A percentile compares a stretch with the other conserved stretches of the same genome.
Evolutionary conservation across 2,888 invertebrate species (phyloP).

Genomic region (Harmothoe impar): DNA sequence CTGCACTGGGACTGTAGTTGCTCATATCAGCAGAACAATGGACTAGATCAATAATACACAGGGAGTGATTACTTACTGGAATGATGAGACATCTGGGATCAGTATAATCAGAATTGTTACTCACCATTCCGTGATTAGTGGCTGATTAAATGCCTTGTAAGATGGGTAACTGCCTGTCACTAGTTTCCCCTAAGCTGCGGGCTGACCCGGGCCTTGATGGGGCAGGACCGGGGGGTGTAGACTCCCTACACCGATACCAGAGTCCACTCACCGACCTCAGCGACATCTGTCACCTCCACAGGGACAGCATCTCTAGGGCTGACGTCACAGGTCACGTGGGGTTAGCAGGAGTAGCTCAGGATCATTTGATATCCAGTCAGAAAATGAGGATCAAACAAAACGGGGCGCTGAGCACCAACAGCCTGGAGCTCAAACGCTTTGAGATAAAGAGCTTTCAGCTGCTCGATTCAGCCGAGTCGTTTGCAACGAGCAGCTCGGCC

Average conservation of each 20-base stretch:
- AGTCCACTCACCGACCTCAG: not conserved
- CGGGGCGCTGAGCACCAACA: not conserved
- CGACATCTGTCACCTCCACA: slow-evolving; percentile 28
- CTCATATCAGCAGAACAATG: too few species aligned
- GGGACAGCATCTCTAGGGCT: not conserved
- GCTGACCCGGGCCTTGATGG: not conserved
- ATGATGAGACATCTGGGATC: not conserved
- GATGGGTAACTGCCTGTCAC: slow-evolving; percentile 15
- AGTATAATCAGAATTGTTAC: not conserved
- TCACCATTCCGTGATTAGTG: not conserved
- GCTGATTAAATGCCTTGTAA: not conserved
- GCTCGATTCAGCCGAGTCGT: not conserved
- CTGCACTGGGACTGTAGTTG: too few species aligned
- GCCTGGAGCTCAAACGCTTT: not conserved
- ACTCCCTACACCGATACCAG: not conserved
- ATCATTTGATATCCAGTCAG: too few species aligned
- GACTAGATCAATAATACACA: too few species aligned
- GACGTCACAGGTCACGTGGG: too few species aligned
- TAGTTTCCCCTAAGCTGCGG: not conserved
- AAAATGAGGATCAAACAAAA: too few species aligned
- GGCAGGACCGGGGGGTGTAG: not conserved
- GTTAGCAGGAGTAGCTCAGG: too few species aligned
- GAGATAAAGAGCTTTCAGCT: not conserved
- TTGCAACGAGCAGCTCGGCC: not conserved
- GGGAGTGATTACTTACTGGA: not conserved